Percentiles rank a stretch among this genome's conserved stretches.
Conservation (phyloP, 2,797 vertebrate species). For the Euthynnus affinis region DNA sequence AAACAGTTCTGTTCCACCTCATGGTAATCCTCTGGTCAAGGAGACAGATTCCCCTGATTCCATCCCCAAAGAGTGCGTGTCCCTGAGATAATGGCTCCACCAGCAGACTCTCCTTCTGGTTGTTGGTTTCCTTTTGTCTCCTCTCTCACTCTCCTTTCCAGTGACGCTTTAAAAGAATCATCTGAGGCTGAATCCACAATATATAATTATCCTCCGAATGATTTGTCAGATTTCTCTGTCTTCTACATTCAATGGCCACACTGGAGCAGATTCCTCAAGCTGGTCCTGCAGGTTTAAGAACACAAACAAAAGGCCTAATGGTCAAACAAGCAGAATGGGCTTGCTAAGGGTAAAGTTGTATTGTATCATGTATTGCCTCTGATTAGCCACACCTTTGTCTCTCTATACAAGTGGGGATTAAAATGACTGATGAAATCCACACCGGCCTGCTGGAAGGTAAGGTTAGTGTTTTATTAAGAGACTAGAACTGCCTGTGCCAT, state of each 20-base stretch:
- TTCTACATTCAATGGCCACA: constrained; percentile 16
- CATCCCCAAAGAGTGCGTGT: constrained; percentile 38
- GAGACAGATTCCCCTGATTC: constrained; percentile 27
- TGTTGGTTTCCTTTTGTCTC: constrained; percentile 15
- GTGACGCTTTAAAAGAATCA: constrained; percentile 5
- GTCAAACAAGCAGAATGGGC: constrained; percentile 50
- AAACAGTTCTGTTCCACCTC: constrained; percentile 26
- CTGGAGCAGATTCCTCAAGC: constrained; percentile 51
- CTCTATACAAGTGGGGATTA: constrained; percentile 14
- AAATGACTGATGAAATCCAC: constrained; percentile 12
- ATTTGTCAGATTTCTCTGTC: background rate
- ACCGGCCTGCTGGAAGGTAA: background rate
- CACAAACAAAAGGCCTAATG: constrained; percentile 44
- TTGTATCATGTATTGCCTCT: constrained; percentile 29
- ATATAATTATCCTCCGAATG: constrained; percentile 25
- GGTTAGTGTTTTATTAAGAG: background rate
- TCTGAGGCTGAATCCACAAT: background rate
- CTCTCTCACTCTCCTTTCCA: constrained; percentile 34
- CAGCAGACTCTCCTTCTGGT: constrained; percentile 24
- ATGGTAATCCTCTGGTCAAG: constrained; percentile 31
- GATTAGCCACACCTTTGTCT: constrained; percentile 63
- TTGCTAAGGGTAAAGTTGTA: constrained; percentile 15
- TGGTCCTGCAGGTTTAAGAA: constrained; percentile 73
- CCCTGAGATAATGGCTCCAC: constrained; percentile 40
- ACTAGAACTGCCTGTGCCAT: background rate